Conservation (phyloP, 2,797 vertebrate species). For the Cottoperca gobio region DNA sequence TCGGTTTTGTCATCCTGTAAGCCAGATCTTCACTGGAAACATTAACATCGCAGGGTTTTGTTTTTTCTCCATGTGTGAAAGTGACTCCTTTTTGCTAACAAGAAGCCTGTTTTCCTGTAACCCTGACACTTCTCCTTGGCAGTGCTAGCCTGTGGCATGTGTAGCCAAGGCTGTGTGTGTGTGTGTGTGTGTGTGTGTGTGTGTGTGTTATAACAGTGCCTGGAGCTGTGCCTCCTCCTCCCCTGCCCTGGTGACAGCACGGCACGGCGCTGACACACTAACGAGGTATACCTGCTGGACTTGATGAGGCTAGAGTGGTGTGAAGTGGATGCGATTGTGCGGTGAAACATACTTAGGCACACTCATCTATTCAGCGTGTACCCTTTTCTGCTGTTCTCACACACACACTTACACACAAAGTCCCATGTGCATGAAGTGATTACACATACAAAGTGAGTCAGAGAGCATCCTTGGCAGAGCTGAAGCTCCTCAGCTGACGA, state of each 20-base stretch:
- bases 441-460: slow-evolving; percentile 59
- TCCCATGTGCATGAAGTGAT: background rate
- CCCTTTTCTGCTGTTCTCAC: slow-evolving; percentile 8
- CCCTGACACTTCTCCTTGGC: slow-evolving; percentile 34
- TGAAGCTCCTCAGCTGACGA: slow-evolving; percentile 51
- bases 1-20: background rate
- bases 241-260: slow-evolving; percentile 28
- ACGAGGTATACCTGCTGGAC: slow-evolving; percentile 66
- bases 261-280: slow-evolving; percentile 51
- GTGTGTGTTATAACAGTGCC: slow-evolving; percentile 24
- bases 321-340: slow-evolving; percentile 58
- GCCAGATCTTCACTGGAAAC: slow-evolving; percentile 3
- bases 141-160: slow-evolving; percentile 22
- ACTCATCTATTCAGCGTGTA: slow-evolving; percentile 13
- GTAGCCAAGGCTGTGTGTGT: slow-evolving; percentile 26
- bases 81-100: slow-evolving; percentile 46
- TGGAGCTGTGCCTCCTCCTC: slow-evolving; percentile 49
- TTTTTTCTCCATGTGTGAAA: slow-evolving; percentile 36
- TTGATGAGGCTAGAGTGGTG: slow-evolving; percentile 54
- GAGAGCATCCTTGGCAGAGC: slow-evolving; percentile 39
- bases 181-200: slow-evolving; percentile 20
- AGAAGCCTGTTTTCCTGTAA: slow-evolving; percentile 44
- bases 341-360: slow-evolving; percentile 9
- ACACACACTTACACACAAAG: slow-evolving; percentile 2
- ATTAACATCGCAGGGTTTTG: background rate